These are phyloP conservation scores for Furcifer pardalis DNA, from an alignment of 2,797 vertebrate species.

Conservation along the genomic window DNA sequence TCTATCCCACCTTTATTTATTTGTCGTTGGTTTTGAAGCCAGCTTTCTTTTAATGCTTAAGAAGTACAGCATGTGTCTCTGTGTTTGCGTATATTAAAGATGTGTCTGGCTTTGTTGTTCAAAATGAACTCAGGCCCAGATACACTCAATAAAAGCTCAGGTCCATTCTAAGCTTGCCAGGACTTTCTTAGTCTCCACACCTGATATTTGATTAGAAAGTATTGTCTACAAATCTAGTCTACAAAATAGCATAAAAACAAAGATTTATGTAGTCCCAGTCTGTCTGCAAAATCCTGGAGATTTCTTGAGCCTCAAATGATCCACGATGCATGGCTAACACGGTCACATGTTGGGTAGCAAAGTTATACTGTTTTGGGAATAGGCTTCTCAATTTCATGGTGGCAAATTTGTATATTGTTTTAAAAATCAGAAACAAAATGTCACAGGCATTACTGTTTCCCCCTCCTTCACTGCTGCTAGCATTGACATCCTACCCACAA, in stretches of 20 bases:
- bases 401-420: background rate
- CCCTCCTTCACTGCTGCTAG: conserved; percentile 42
- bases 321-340: too few species aligned
- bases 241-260: background rate
- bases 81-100: too few species aligned
- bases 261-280: background rate
- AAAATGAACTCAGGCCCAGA: too few species aligned
- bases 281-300: background rate
- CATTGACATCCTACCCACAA: conserved; percentile 29
- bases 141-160: too few species aligned
- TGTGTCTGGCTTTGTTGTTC: too few species aligned
- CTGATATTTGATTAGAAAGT: too few species aligned
- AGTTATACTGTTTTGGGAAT: background rate
- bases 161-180: too few species aligned
- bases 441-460: conserved; percentile 5
- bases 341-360: background rate
- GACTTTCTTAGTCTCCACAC: too few species aligned
- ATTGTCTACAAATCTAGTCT: background rate
- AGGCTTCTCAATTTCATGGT: background rate
- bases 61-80: too few species aligned
- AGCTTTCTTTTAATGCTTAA: too few species aligned
- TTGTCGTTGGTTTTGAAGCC: too few species aligned
- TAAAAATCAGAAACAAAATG: background rate
- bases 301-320: background rate
- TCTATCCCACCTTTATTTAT: too few species aligned